Evolutionary conservation across 2,888 invertebrate genomes (phyloP), one percentile per base, ranked within the genome.

Genomic region (Pammene aurita): DNA sequence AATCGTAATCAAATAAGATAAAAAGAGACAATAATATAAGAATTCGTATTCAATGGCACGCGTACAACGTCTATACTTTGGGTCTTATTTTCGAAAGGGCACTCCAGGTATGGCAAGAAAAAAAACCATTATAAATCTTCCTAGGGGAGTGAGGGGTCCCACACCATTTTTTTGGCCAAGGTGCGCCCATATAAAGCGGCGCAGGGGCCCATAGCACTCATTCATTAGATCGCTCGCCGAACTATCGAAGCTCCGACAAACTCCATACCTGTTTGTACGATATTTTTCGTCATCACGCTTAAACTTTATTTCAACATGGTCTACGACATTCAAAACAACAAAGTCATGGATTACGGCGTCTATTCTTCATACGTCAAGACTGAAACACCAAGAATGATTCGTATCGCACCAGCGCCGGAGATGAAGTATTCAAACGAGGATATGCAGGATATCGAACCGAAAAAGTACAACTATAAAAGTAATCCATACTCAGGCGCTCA

Each of bases 391-490:
- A 87, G 79, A 74, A 80, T 86, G 92, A 90, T 94, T 74, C 88
- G 93, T 0, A 88, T 94, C 67, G 94, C 94, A 35, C 93, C 94
- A 60, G 93, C 94, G 61, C 88, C 93, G 44, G 90, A 93, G 76
- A 82, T 87, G 68, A 84, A 86, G 73, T 80, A 79, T 69, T 71
- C 78, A 50, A 75, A 77, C 14, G 75, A 83, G 76, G 86, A 89
- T 62, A 72, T 87, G 66, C 82, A 85, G 66, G 83, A 86, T 55
- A 90, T 92, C 72, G 94, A 94, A 80, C 94, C 94, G 77, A 93
- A 95, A 74, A 95, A 94, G 82, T 95, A 96, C 76, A 96, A 94
- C 79, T 95, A 95, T 78, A 93, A 94, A 71, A 94, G 93, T 34
- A 93, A 92, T 38, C 77, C 83, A 2, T 86, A 86, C 71, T 82